Evolutionary conservation across 1,140 invertebrate genomes (phyloP), one percentile per base, ranked within the genome.

Genomic region (Drosophila jambulina): DNA sequence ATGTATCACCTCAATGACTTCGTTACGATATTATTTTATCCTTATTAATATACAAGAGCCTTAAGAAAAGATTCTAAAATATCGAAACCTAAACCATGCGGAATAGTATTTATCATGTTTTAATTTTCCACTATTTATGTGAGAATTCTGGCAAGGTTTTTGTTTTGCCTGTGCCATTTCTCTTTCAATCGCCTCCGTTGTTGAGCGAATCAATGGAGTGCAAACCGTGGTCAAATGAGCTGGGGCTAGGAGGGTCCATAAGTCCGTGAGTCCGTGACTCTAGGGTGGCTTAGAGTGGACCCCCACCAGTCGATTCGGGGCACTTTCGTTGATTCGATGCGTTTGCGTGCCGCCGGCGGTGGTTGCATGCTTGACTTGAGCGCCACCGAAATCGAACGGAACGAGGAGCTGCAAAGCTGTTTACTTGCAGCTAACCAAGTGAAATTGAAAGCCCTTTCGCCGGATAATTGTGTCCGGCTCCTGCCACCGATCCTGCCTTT

Each of bases 281-380:
- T 42, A 21, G 23, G 38, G 13, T 25, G 46, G 43, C 19, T 29
- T 27, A 32, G 29, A 32, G 27, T 19, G 27, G 49, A 51, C n/a
- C 29, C 2, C 27, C 21, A 25, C 9, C 34, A 38, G 53, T 59
- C 68, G 54, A 29, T 40, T 67, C 38, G 72, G 68, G 71, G 77
- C 80, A 88, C 84, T 88, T 88, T 84, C 84, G 80, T 90, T 88
- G 84, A 90, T 88, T 90, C 88, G 85, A 88, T 88, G 84, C 84
- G 85, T 90, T 88, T 88, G 85, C 84, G 85, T 88, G 84, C 85
- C 80, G 78, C 78, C 80, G 85, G 68, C 64, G 82, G 64, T 68
- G 80, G 82, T 85, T 85, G 78, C 82, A 85, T 85, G 82, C 82
- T 86, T 80, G 61, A 88, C 84, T 87, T 88, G 84, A 78, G 63